A percentile compares a stretch with the other conserved stretches of the same genome.
Evolutionary conservation across 2,888 invertebrate species (phyloP).

Genomic region (Brachyopa scutellaris): DNA sequence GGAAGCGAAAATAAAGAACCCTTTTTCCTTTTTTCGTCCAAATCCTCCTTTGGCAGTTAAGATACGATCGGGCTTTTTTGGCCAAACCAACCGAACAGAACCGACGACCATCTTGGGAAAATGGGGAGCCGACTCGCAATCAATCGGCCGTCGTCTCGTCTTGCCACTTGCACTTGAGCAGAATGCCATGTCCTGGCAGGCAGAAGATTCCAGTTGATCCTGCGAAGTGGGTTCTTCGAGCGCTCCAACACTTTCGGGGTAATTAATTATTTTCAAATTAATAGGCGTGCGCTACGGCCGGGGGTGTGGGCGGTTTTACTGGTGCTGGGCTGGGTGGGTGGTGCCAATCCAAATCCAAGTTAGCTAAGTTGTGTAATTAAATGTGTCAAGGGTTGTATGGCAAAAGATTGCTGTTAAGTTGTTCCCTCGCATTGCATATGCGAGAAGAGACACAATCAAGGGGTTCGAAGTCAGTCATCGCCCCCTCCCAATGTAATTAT

Average conservation of each 20-base stretch:
- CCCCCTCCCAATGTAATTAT: constrained; percentile 37
- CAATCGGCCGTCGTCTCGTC: constrained; percentile 47
- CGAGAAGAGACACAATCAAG: constrained; percentile 33
- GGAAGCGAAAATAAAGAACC: constrained; percentile 61
- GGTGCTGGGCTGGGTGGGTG: not conserved
- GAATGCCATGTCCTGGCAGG: not conserved
- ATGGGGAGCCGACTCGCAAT: constrained; percentile 35
- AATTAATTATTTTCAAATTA: constrained; percentile 78
- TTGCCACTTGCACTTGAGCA: constrained; percentile 26
- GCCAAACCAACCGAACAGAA: constrained; percentile 27
- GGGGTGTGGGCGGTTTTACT: not conserved
- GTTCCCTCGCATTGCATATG: constrained; percentile 41
- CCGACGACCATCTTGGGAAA: constrained; percentile 20
- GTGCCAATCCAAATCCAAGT: constrained; percentile 61
- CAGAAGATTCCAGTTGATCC: constrained; percentile 38
- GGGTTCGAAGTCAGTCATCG: constrained; percentile 3
- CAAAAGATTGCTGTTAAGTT: constrained; percentile 70
- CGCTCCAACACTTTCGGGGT: constrained; percentile 76
- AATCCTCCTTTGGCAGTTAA: constrained; percentile 58
- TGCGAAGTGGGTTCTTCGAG: constrained; percentile 71
- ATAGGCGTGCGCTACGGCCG: constrained; percentile 55
- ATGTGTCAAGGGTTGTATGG: constrained; percentile 76
- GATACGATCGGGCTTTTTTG: constrained; percentile 51
- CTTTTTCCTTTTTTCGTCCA: constrained; percentile 53
- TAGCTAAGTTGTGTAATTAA: constrained; percentile 76